Percentiles rank a stretch among this genome's conserved stretches.
Conservation (phyloP, 2,113 vertebrate species). For the Cyprinodon brontotheroides region DNA sequence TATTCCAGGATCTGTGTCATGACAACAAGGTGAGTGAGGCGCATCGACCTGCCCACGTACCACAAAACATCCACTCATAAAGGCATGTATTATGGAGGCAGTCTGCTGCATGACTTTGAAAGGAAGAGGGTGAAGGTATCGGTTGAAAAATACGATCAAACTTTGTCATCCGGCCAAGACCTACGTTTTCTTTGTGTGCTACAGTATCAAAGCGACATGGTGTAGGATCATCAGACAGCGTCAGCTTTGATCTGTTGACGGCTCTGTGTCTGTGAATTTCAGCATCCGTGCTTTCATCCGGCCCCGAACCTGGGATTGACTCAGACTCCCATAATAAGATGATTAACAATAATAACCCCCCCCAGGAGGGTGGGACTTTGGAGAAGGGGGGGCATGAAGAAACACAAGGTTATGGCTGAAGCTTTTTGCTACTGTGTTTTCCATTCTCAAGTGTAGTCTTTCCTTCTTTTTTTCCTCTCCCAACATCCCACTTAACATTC, state of each 20-base stretch:
- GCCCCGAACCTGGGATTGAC: constrained; percentile 59
- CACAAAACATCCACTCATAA: constrained; percentile 53
- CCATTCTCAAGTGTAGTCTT: not conserved
- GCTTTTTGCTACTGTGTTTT: constrained; percentile 2
- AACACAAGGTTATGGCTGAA: constrained; percentile 15
- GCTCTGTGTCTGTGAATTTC: constrained; percentile 59
- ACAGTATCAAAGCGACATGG: constrained; percentile 71
- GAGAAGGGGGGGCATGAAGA: not conserved
- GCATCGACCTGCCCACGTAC: constrained; percentile 31
- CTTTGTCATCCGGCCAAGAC: constrained; percentile 65
- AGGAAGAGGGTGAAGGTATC: constrained; percentile 53
- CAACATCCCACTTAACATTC: constrained; percentile 55
- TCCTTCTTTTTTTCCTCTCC: constrained; percentile 8
- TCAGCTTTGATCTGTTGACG: constrained; percentile 72
- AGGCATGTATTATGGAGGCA: constrained; percentile 39
- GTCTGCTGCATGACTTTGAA: constrained; percentile 41
- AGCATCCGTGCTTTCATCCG: constrained; percentile 68
- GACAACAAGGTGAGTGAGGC: constrained; percentile 48
- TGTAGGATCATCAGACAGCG: constrained; percentile 55
- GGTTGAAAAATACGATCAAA: constrained; percentile 64
- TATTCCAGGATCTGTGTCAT: constrained; percentile 31
- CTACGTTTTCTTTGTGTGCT: constrained; percentile 53
- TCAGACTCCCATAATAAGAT: constrained; percentile 68
- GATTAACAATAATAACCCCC: constrained; percentile 75
- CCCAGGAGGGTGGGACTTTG: constrained; percentile 39